Base-by-base conservation (phyloP, 1,140 invertebrate genomes). In the Aphidius gifuensis region DNA sequence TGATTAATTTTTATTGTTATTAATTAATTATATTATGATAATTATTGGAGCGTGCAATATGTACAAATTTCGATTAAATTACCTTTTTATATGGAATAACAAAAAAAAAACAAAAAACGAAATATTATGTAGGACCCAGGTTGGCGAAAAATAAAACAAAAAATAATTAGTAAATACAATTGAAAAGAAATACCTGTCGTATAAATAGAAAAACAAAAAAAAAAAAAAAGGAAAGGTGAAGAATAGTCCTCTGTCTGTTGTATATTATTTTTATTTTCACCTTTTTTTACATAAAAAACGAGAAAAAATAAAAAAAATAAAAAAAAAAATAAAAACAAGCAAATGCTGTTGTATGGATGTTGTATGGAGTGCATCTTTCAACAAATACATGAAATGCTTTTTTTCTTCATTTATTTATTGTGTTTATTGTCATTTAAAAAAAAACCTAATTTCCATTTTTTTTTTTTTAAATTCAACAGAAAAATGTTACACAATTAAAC, bases 181-280 rank as follows among this genome's bases (percentile, higher is more conserved):
- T n/a, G 43, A 60, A 58, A 46, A 62, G 64, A 63, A 64, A 60
- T 59, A 58, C 45, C 55, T 59, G 51, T 59, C 60, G 50, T 59
- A 55, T 49, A 56, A 65, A 44, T 53, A 65, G 40, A 46, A 42
- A 57, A 39, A 58, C 58, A 48, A 44, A 56, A 48, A 68, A 40
- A 32, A 60, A 67, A 50, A 68, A 68, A 61, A 59, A 40, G 42
- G 50, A 43, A 43, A 42, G 53, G 69, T 71, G 71, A 70, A 68
- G 73, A 67, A 64, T 67, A 74, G 68, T 69, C 69, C 64, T 72
- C 66, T 73, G 70, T 78, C 75, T 77, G 74, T 77, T 79, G 77
- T 78, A 79, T 75, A 79, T 76, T 79, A 78, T 76, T 77, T 79
- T 78, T 79, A 78, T 79, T 79, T 79, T 74, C 75, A 78, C 72